These are phyloP conservation scores for Neodiprion fabricii DNA, from an alignment of 1,140 invertebrate species.

Conservation along the genomic window DNA sequence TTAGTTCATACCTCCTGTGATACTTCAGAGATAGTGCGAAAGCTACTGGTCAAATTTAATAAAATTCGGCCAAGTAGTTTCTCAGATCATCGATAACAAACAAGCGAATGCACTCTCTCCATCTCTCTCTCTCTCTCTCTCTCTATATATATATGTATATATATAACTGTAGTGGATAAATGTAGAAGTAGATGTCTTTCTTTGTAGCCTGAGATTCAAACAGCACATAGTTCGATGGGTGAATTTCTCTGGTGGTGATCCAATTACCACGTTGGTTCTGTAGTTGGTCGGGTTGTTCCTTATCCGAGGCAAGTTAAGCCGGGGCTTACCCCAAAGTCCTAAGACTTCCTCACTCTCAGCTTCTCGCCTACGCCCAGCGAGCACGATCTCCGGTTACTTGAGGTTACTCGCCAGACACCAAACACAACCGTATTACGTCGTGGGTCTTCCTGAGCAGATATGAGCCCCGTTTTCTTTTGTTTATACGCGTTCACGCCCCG, in stretches of 20 bases:
- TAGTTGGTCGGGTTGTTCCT: slow-evolving; percentile 6
- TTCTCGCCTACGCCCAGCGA: background rate
- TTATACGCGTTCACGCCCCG: background rate
- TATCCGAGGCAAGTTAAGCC: slow-evolving; percentile 3
- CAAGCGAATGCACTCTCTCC: too few relatives aligned
- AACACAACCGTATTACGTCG: slow-evolving; percentile 4
- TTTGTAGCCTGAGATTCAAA: too few relatives aligned
- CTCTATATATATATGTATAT: too few relatives aligned
- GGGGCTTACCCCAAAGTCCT: slow-evolving; percentile 1
- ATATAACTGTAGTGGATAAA: too few relatives aligned
- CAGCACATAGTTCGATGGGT: background rate
- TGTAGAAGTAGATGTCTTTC: too few relatives aligned
- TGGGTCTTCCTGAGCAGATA: background rate
- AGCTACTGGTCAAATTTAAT: too few relatives aligned
- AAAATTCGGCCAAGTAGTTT: too few relatives aligned
- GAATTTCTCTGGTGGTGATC: background rate
- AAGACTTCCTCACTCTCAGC: slow-evolving; percentile 6
- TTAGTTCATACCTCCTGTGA: too few relatives aligned
- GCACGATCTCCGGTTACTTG: slow-evolving; percentile 3
- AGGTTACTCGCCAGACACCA: slow-evolving; percentile 4
- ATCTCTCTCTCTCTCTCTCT: too few relatives aligned
- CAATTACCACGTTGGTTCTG: slow-evolving; percentile 5
- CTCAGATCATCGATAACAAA: too few relatives aligned
- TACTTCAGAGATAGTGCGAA: too few relatives aligned
- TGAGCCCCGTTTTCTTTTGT: slow-evolving; percentile 1